These are phyloP conservation scores for Dufourea novaeangliae DNA, from an alignment of 1,140 invertebrate genomes.

Conservation along the genomic window DNA sequence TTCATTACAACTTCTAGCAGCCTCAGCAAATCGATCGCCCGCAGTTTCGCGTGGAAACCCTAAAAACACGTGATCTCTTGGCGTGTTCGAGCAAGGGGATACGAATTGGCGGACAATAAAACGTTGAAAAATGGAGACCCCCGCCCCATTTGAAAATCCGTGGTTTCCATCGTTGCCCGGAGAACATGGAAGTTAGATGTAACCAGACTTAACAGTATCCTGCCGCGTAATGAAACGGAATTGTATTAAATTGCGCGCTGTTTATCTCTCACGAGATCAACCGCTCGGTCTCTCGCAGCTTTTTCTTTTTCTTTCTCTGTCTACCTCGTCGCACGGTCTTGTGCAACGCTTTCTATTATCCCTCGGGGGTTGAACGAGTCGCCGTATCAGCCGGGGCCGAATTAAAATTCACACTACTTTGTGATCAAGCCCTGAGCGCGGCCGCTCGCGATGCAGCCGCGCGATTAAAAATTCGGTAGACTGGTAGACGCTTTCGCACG, in stretches of 20 bases:
- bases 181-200: constrained; percentile 42
- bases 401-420: constrained; percentile 36
- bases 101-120: background rate
- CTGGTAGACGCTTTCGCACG: constrained; percentile 5
- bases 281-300: constrained; percentile 19
- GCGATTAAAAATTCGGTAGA: constrained; percentile 23
- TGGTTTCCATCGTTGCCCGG: constrained; percentile 6
- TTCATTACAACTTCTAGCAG: background rate
- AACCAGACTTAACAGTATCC: constrained; percentile 32
- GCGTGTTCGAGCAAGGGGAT: background rate
- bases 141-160: background rate
- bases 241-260: constrained; percentile 49
- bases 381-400: background rate
- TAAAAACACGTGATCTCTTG: background rate
- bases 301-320: background rate
- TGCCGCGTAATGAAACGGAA: constrained; percentile 45
- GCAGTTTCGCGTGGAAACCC: background rate
- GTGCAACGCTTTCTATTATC: constrained; percentile 34
- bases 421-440: constrained; percentile 8
- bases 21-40: background rate
- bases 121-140: background rate
- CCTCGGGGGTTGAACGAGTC: background rate
- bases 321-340: background rate
- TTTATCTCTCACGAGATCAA: constrained; percentile 56
- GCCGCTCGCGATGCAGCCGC: background rate